Evolutionary conservation across 2,888 invertebrate species (phyloP).

Genomic region (Scaptomyza cyrtandrae): DNA sequence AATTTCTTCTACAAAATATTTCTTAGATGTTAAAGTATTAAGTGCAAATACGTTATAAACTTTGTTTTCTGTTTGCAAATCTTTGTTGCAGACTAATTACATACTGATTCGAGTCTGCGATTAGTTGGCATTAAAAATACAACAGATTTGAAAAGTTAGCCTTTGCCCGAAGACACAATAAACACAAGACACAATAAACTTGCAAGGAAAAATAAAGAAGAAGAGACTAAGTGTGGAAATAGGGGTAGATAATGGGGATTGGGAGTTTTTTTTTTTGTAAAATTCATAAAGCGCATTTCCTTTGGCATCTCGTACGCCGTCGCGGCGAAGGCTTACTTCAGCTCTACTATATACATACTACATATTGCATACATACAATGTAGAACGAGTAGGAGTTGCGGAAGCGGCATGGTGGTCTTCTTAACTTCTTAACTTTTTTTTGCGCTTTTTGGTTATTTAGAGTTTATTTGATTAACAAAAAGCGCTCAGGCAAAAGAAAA

Average conservation of each 20-base stretch:
- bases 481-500: conserved; percentile 31
- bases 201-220: too few relatives aligned
- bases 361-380: neutral
- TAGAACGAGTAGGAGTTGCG: neutral
- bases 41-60: too few relatives aligned
- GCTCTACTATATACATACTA: neutral
- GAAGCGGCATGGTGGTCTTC: neutral
- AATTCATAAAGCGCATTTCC: conserved; percentile 57
- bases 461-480: conserved; percentile 63
- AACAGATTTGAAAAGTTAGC: neutral
- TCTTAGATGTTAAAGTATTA: too few relatives aligned
- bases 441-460: conserved; percentile 64
- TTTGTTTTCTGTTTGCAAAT: too few relatives aligned
- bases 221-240: neutral
- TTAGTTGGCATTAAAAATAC: conserved; percentile 15
- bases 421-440: conserved; percentile 35
- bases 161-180: neutral
- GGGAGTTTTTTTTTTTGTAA: conserved; percentile 43
- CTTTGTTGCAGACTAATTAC: too few relatives aligned
- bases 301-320: conserved; percentile 18
- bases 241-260: conserved; percentile 4
- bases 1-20: too few relatives aligned
- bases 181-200: neutral
- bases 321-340: conserved; percentile 26
- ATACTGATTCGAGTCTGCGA: too few relatives aligned